Percentiles rank a stretch among this genome's conserved stretches.
Conservation (phyloP, 2,113 vertebrate species). For the Riparia riparia region DNA sequence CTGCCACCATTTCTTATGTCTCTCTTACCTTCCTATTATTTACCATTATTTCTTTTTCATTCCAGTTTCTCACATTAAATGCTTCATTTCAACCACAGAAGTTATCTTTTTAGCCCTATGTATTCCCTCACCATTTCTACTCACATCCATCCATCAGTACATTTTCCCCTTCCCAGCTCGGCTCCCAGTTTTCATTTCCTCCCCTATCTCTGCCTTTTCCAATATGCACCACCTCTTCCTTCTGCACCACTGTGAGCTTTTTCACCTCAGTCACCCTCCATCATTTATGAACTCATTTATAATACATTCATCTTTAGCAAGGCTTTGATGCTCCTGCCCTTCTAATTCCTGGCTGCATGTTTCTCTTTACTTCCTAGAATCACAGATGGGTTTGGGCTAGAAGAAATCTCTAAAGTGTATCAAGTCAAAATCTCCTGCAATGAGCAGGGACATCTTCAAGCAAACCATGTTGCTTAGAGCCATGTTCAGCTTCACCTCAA, state of each 20-base stretch:
- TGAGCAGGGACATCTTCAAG: not conserved
- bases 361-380: not conserved
- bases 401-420: not conserved
- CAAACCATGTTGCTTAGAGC: not conserved
- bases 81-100: not conserved
- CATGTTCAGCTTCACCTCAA: not conserved
- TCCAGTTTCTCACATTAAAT: not conserved
- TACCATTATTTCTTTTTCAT: not conserved
- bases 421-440: not conserved
- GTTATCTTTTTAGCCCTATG: not conserved
- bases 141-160: not conserved
- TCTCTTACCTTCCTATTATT: not conserved
- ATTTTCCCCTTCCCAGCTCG: not conserved
- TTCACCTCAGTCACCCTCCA: not conserved
- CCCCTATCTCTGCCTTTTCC: not conserved
- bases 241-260: not conserved
- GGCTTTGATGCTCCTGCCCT: not conserved
- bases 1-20: not conserved
- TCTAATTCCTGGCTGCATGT: not conserved
- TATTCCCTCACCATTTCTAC: not conserved
- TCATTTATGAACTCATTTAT: not conserved
- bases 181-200: not conserved
- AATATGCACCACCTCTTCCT: not conserved
- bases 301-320: not conserved
- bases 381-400: not conserved